Evolutionary conservation across 23 tunicate genomes (phyloP).

Genomic region (Phallusia fumigata): DNA sequence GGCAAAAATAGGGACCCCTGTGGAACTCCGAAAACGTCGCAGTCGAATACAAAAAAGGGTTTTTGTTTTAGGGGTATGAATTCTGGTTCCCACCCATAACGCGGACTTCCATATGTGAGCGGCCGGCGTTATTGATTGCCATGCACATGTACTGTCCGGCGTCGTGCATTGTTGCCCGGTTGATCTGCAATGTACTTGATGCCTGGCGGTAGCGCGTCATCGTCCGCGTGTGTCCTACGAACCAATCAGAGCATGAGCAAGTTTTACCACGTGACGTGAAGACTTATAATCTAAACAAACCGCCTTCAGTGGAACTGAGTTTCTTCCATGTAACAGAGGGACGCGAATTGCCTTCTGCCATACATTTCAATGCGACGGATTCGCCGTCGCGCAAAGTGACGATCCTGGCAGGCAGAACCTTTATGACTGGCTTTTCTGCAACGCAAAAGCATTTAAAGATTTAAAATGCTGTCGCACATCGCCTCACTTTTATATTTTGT

Average conservation of each 20-base stretch:
- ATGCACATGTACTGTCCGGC: slow-evolving; percentile 62
- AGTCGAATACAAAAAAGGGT: no score
- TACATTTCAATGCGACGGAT: slow-evolving; percentile 42
- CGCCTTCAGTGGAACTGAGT: slow-evolving; percentile 7
- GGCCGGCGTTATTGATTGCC: slow-evolving; percentile 64
- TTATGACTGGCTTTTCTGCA: slow-evolving; percentile 58
- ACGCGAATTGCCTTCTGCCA: slow-evolving; percentile 48
- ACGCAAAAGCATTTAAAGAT: neutral
- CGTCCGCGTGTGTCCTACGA: slow-evolving; percentile 36
- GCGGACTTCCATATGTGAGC: slow-evolving; percentile 25
- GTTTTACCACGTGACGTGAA: neutral
- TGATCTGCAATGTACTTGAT: slow-evolving; percentile 12
- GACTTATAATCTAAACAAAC: neutral
- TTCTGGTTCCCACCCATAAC: slow-evolving; percentile 48
- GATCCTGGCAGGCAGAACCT: slow-evolving; percentile 41
- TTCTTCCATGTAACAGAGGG: slow-evolving; percentile 83
- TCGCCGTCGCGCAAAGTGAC: slow-evolving; percentile 51
- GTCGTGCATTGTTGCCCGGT: slow-evolving; percentile 9
- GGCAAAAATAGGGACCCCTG: neutral
- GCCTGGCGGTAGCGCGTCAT: slow-evolving; percentile 63
- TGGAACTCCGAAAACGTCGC: no score
- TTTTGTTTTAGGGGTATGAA: no score
- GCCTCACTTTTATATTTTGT: no score
- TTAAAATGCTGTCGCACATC: neutral
- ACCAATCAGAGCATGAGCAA: no score